phyloP scores from a whole-genome alignment of 2,113 vertebrate genomes.

The Chaenocephalus aceratus region DNA sequence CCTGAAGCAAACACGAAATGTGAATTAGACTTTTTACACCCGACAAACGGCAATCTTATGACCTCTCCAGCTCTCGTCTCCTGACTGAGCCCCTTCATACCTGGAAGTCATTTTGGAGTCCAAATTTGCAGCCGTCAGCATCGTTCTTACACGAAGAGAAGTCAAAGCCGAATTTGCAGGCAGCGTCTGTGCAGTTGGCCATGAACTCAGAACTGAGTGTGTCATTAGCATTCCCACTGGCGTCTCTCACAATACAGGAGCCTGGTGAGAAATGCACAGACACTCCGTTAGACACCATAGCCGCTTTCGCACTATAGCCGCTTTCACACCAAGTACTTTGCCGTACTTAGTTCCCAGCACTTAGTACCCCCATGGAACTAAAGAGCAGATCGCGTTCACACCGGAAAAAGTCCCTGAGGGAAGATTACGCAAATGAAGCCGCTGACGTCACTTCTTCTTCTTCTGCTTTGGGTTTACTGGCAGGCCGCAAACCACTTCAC shows the following conservation, averaged over 20 bases:
- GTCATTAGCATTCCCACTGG: slow-evolving; percentile 86
- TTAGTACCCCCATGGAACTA: too few species aligned
- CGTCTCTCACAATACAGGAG: slow-evolving; percentile 94
- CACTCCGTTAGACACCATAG: background rate
- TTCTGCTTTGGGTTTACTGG: too few species aligned
- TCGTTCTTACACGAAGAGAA: slow-evolving; percentile 87
- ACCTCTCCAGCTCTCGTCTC: background rate
- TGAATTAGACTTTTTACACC: background rate
- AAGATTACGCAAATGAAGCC: too few species aligned
- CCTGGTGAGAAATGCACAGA: slow-evolving; percentile 76
- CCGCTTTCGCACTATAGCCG: too few species aligned
- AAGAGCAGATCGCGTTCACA: too few species aligned
- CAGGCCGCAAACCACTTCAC: too few species aligned
- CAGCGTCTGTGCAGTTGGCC: slow-evolving; percentile 89
- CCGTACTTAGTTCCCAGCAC: too few species aligned
- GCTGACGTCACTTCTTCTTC: too few species aligned
- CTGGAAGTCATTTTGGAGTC: slow-evolving; percentile 92
- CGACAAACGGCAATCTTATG: background rate
- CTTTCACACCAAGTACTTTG: too few species aligned
- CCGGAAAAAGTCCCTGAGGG: too few species aligned
- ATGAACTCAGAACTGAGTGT: slow-evolving; percentile 78
- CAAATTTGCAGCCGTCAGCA: slow-evolving; percentile 78
- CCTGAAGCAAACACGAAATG: slow-evolving; percentile 76
- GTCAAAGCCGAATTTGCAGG: slow-evolving; percentile 91
- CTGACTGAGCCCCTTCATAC: slow-evolving; percentile 69